Percentiles rank a stretch among this genome's conserved stretches.
Evolutionary conservation across 2,113 vertebrate species (phyloP).

Genomic region (Heloderma charlesbogerti): DNA sequence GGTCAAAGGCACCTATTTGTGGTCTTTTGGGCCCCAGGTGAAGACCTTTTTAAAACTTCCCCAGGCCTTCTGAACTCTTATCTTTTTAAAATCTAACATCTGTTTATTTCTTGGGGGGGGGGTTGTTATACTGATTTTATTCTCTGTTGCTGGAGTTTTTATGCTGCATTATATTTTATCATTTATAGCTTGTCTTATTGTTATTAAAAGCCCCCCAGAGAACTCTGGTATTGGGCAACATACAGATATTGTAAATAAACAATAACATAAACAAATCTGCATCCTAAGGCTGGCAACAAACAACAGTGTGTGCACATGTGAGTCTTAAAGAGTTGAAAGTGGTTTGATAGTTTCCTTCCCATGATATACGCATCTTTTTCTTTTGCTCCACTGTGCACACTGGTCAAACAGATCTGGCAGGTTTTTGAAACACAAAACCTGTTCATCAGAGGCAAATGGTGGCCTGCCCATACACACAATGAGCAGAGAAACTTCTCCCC

Average conservation of each 20-base stretch:
- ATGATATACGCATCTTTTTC: background rate
- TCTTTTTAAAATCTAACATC: background rate
- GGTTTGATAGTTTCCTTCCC: background rate
- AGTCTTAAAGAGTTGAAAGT: no score
- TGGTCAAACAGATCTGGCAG: background rate
- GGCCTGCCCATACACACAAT: background rate
- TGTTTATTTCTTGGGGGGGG: background rate
- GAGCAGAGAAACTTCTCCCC: background rate
- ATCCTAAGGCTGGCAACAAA: background rate
- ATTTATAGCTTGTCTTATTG: background rate
- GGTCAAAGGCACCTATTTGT: no score
- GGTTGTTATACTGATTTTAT: background rate
- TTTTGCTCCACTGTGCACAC: background rate
- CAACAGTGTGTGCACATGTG: background rate
- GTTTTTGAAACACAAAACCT: no score
- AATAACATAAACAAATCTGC: background rate
- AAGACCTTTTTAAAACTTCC: background rate
- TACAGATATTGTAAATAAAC: background rate
- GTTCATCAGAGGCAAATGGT: background rate
- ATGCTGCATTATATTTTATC: background rate
- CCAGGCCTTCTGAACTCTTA: background rate
- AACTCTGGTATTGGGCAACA: background rate
- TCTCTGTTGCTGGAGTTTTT: background rate
- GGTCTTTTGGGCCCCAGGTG: no score
- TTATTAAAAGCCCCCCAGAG: background rate